Base-by-base conservation (phyloP, 1,140 invertebrate genomes). In the Drosophila aff. region DNA sequence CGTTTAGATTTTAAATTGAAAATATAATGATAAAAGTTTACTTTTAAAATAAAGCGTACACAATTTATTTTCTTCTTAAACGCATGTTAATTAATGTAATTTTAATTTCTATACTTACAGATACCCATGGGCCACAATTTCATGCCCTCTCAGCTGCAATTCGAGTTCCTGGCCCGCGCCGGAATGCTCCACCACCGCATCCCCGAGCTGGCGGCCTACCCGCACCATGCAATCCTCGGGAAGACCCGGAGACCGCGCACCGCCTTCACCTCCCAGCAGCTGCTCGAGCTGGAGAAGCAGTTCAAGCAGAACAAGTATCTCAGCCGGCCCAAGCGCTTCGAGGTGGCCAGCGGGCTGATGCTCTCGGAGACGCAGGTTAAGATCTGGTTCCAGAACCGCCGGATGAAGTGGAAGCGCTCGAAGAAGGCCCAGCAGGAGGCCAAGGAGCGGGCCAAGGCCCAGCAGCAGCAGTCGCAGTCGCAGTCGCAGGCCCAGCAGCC, bases 301-400 rank as follows among this genome's bases (percentile, higher is more conserved):
- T 99, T 99, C 94, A 95, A 98, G 57, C 97, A 99, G 94, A 99
- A 99, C 94, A 99, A 99, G 94, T 99, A 99, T 94, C 95, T 99
- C 21, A 99, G 98, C 33, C 95, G 99, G 83, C 99, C 99, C 2
- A 99, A 99, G 94, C 94, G 99, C 90, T 99, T 99, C 92, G 99
- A 99, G 94, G 98, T 99, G 9, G 99, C 99, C 40, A 99, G 98
- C 23, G 98, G 97, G 47, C 93, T 99, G 55, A 98, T 99, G 97
- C 95, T 99, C 3, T 99, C 98, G 10, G 99, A 99, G 94, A 99
- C 99, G 21, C 98, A 99, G 96, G 98, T 98, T 47, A 98, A 98
- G 94, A 98, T 98, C 75, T 98, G 98, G 98, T 98, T 98, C 93
- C 98, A 98, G 95, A 98, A 98, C 93, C 94, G 98, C 18, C 94